A percentile compares a stretch with the other conserved stretches of the same genome.
Evolutionary conservation across 2,113 vertebrate genomes (phyloP).

Genomic region (Notechis scutatus): DNA sequence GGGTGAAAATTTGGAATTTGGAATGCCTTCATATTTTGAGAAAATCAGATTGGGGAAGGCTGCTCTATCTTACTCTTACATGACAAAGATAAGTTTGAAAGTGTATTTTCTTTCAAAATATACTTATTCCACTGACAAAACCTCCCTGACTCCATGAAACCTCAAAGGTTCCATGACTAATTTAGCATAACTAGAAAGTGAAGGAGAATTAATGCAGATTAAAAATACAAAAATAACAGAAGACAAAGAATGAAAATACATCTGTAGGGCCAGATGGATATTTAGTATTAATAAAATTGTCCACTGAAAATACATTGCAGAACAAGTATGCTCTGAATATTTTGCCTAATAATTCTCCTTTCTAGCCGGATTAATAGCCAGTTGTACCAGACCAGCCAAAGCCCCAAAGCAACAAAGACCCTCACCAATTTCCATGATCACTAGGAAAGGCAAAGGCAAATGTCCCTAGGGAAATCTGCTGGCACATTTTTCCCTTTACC

Average conservation of each 20-base stretch:
- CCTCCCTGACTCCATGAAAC: background rate
- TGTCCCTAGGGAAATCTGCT: background rate
- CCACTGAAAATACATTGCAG: background rate
- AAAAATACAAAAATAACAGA: background rate
- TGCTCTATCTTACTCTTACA: background rate
- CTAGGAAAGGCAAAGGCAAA: background rate
- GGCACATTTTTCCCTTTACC: background rate
- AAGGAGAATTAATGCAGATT: background rate
- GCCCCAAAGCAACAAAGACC: background rate
- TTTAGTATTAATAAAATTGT: background rate
- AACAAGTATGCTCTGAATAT: background rate
- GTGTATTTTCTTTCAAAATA: background rate
- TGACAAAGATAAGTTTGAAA: background rate
- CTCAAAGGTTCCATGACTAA: background rate
- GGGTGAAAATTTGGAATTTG: background rate
- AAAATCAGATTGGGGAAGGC: background rate
- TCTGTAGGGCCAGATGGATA: background rate
- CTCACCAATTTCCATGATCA: background rate
- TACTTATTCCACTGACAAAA: background rate
- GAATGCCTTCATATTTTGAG: background rate
- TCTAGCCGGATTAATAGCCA: background rate
- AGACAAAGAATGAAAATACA: background rate
- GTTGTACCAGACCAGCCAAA: background rate
- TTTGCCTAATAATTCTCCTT: background rate
- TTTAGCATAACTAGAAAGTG: background rate